Conservation (phyloP, 2,113 vertebrate species). For the Plecturocebus donacophilus region DNA sequence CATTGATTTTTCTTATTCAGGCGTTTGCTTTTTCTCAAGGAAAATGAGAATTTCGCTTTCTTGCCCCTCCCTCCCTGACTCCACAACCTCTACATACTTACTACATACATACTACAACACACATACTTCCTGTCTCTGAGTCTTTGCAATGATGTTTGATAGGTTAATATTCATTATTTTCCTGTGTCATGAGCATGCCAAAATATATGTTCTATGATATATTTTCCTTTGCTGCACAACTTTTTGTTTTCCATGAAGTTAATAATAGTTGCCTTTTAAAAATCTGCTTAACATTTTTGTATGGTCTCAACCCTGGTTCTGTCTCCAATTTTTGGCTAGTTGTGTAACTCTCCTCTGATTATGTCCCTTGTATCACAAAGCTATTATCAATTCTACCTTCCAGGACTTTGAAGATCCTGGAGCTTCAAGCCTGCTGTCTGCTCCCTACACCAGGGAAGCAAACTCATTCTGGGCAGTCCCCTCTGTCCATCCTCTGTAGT, state of each 20-base stretch:
- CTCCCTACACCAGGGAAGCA: rapidly evolving
- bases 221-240: background rate
- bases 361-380: no score
- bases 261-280: background rate
- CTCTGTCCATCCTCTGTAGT: background rate
- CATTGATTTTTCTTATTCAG: background rate
- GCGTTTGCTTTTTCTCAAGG: background rate
- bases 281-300: background rate
- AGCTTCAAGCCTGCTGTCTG: background rate
- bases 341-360: background rate
- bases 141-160: background rate
- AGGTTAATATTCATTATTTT: background rate
- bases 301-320: background rate
- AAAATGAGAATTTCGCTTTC: background rate
- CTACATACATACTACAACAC: no score
- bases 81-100: no score
- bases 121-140: background rate
- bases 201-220: background rate
- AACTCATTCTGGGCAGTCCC: background rate
- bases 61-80: no score
- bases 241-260: background rate
- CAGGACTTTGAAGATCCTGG: background rate
- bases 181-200: background rate
- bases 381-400: background rate
- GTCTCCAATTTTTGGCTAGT: rapidly evolving